Evolutionary conservation across 2,888 invertebrate genomes (phyloP), one percentile per base, ranked within the genome.

Genomic region (Alcis repandata): DNA sequence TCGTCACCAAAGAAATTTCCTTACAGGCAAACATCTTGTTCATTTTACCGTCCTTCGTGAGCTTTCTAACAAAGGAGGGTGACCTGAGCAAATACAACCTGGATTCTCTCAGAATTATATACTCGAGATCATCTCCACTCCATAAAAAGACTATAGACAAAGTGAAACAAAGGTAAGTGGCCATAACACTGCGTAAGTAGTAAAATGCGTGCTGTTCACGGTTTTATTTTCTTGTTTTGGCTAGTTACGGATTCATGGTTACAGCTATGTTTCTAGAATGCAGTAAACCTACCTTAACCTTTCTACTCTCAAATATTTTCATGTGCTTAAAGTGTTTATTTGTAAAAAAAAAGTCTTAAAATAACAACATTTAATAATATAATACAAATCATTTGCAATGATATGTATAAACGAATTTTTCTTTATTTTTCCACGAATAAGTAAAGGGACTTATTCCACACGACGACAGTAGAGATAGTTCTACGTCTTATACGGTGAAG

Each of bases 21-120:
- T 79, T 84, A 15, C 75, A 90, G 90, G 77, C 87, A 38, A 80
- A 89, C 66, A 83, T 90, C 40, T 82, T 82, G 3, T 84, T 89
- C 74, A 17, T 86, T 19, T 73, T 86, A 15, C 90, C 90, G 1
- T 83, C 84, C 22, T 63, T 78, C 36, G 74, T 90, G 17, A 78
- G 72, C 33, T 79, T 78, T 56, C 61, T 88, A 46, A 80, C 83
- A n/a, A 89, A 89, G 64, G 73, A 77, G 17, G 72, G 75, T 45
- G 77, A 80, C 57, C 58, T 79, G 33, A 71, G 80, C 41, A 74
- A 81, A 59, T 83, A 72, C 60, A 82, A 86, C 72, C 69, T 87
- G 57, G 80, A 85, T 69, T 84, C 87, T 36, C 77, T 90, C n/a
- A 83, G 81, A 80, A 78, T 84, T 60, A 79, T 89, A 49, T 90